Evolutionary conservation across 2,797 vertebrate genomes (phyloP), one percentile per base, ranked within the genome.

Genomic region (Cheirogaleus major): DNA sequence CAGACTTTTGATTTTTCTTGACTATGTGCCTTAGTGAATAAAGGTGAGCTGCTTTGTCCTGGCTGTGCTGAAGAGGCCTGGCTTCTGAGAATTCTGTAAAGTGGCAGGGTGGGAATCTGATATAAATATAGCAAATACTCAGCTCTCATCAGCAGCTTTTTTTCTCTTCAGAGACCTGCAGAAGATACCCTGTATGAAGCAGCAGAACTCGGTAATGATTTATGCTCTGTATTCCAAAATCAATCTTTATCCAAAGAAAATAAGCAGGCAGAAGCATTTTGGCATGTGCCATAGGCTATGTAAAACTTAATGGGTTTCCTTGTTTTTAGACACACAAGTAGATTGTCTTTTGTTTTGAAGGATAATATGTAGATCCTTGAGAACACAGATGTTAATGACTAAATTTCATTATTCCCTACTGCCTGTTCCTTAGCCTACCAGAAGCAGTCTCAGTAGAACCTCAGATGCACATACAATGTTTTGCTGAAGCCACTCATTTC

Each of bases 141-240:
- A 63, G 43, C 38, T 96, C 86, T 98, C 57, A 93, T 72, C 90
- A 55, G 94, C 63, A 80, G 7, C 80, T 22, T 97, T 97, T 96
- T 97, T 97, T 97, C 97, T 55, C 97, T 98, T 81, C 96, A 99
- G 99, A 97, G 98, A 72, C 98, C 98, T 83, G 98, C 98, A 65
- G 98, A 98, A 95, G 98, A 98, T 23, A 79, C 89, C 52, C 72
- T 96, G 55, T 82, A 73, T 45, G 97, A 98, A 91, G 82, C 91
- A 78, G 82, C 97, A 95, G 98, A 98, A 95, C 97, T 96, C 78
- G 98, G 98, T 99, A 98, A 99, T 85, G 81, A 95, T 38, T 91
- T 59, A n/a, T 11, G 55, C 96, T 50, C 38, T 72, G 85, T 63
- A 59, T 80, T 96, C 88, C 72, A 94, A 94, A 85, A 86, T 32